Evolutionary conservation across 1,140 invertebrate genomes (phyloP), one percentile per base, ranked within the genome.

Genomic region (Psix sp.): DNA sequence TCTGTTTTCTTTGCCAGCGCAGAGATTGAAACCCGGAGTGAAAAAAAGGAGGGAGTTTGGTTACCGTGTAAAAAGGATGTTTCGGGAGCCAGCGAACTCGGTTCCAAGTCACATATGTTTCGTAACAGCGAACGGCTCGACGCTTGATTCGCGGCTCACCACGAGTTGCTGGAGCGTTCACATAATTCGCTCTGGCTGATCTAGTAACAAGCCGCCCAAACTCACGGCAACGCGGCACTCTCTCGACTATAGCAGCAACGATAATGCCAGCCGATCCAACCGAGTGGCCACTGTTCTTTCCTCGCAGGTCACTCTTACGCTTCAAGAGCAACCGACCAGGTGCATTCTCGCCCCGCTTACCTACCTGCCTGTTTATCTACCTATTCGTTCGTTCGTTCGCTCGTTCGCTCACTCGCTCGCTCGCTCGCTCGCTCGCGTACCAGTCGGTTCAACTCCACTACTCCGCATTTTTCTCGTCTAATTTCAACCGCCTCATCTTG

Each of bases 301-400:
- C 73, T 76, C 75, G 81, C 81, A 80, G 81, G 81, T 82, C 81
- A 82, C 80, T 82, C 77, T 79, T 76, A 74, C 74, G 73, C 73
- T 76, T 46, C 48, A 51, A 59, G 36, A 72, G 51, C 66, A 45
- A 17, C 51, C 63, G 68, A 78, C 79, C 81, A 83, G 80, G 80
- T 82, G 81, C 80, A 81, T 80, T 81, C 81, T 79, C 79, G 51
- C 59, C 42, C 73, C 66, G 65, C 40, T 66, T 65, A 49, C 59
- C 56, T 68, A 56, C 72, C 63, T 68, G 76, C 76, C 72, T 66
- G 73, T 72, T 76, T 80, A 67, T 60, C 72, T 77, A 70, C 56
- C 59, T 46, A 54, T 60, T 54, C 40, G 31, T 21, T 52, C 20
- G 45, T 46, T 17, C 26, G 42, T 48, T 42, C 36, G 29, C 42